Evolutionary conservation across 2,888 invertebrate species (phyloP), one percentile per base, ranked within the genome.

Genomic region (Alloplasta piceator): DNA sequence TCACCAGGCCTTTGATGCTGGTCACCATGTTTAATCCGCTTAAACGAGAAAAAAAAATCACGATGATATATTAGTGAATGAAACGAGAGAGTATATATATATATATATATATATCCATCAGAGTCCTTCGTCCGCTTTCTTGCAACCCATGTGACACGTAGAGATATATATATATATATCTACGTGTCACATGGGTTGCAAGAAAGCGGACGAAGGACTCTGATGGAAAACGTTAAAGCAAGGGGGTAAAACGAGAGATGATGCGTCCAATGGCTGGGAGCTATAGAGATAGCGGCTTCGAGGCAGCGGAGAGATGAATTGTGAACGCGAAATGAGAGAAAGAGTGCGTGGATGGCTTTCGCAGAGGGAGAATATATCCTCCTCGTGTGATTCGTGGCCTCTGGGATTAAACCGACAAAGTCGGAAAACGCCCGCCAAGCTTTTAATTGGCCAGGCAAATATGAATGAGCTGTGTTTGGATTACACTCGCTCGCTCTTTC

Each of bases 1-100:
- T 86, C 83, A 5, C 9, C 36, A 82, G 80, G 79, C 82, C 84
- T 87, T 88, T 87, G 86, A 86, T 82, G 82, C 80, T 77, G 77
- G 82, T 80, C 84, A 85, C 82, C 77, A 80, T 80, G 80, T 85
- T 86, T 87, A 87, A 87, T 87, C 86, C 82, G 80, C 72, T 84
- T 83, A 82, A 85, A 84, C 82, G 82, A 61, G 77, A 78, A 70
- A 76, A 67, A 66, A 70, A 76, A 67, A 77, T 76, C 66, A 70
- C 36, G 39, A 52, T 55, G 50, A 71, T 67, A 66, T 38, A 46
- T 38, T 14, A 56, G 6, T 52, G 48, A 67, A 43, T 16, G 39
- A 12, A 43, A 64, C 64, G 36, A 4, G 26, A 9, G 48, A 64
- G 36, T 66, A 50, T 4, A 6, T 10, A 14, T 12, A 73, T 14